These are phyloP conservation scores for Chrysocyon brachyurus DNA, from an alignment of 2,797 vertebrate species.

Conservation along the genomic window DNA sequence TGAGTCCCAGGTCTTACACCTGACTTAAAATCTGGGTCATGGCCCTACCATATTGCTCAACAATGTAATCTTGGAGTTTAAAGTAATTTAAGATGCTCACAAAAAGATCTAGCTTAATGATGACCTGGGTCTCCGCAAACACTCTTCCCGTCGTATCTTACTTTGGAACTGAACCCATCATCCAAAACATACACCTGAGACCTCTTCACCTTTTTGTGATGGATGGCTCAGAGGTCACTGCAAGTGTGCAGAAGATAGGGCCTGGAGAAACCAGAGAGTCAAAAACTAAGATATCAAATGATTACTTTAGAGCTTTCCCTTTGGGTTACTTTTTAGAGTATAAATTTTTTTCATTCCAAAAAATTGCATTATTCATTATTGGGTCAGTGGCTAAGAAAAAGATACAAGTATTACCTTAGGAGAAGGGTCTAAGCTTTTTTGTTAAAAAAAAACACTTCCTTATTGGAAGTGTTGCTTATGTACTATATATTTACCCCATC, in stretches of 20 bases:
- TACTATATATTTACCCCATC: not conserved
- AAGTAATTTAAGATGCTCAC: not conserved
- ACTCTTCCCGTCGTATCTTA: not conserved
- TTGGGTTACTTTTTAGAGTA: not conserved
- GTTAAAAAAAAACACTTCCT: not conserved
- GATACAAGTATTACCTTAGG: not conserved
- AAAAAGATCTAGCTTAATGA: not conserved
- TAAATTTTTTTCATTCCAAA: not conserved
- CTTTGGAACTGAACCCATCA: conserved; percentile 52
- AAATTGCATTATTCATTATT: not conserved
- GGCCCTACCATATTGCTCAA: not conserved
- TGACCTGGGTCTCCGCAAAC: not conserved
- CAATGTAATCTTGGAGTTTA: not conserved
- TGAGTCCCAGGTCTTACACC: not conserved
- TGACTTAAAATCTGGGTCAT: not conserved
- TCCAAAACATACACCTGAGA: conserved; percentile 25
- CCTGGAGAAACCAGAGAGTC: not conserved
- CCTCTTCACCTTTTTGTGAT: conserved; percentile 35
- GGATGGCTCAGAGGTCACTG: conserved; percentile 61
- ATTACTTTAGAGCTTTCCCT: not conserved
- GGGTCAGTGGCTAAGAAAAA: not conserved
- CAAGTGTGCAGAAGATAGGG: not conserved
- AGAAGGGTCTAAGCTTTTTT: not conserved
- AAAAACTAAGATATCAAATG: not conserved
- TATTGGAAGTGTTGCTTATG: not conserved